These are phyloP conservation scores for Azemiops feae DNA, from an alignment of 2,113 vertebrate genomes.

Conservation along the genomic window DNA sequence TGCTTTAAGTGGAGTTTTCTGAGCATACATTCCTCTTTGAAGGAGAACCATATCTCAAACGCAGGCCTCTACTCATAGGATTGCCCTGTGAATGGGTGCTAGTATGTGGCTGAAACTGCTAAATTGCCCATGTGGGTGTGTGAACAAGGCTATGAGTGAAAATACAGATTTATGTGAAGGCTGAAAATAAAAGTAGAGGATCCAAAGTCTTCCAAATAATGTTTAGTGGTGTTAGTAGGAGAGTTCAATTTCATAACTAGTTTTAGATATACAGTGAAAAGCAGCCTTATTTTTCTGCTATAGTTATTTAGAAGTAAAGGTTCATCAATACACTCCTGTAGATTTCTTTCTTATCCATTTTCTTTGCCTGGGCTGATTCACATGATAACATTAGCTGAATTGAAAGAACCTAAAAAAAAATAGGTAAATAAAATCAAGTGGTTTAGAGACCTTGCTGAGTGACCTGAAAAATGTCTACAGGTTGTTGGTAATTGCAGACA, in stretches of 20 bases:
- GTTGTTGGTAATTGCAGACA: not conserved
- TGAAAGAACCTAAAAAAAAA: not conserved
- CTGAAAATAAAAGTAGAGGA: not conserved
- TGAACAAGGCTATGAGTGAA: not conserved
- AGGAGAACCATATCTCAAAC: not conserved
- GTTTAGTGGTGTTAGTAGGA: not conserved
- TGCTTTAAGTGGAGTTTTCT: no score
- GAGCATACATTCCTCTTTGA: not conserved
- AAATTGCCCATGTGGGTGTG: not conserved
- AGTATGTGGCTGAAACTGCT: not conserved
- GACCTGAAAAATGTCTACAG: not conserved
- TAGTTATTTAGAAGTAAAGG: not conserved
- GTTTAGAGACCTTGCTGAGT: not conserved
- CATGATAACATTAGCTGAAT: not conserved
- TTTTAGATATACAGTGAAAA: not conserved
- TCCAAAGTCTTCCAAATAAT: not conserved
- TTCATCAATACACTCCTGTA: not conserved
- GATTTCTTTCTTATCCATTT: not conserved
- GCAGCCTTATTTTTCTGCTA: not conserved
- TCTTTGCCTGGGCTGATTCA: not conserved
- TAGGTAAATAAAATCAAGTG: not conserved
- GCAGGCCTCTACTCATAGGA: not conserved
- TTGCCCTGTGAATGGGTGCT: not conserved
- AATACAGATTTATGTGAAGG: not conserved
- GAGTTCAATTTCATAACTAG: not conserved